Evolutionary conservation across 2,888 invertebrate genomes (phyloP), one percentile per base, ranked within the genome.

Genomic region (Nephrotoma appendiculata): DNA sequence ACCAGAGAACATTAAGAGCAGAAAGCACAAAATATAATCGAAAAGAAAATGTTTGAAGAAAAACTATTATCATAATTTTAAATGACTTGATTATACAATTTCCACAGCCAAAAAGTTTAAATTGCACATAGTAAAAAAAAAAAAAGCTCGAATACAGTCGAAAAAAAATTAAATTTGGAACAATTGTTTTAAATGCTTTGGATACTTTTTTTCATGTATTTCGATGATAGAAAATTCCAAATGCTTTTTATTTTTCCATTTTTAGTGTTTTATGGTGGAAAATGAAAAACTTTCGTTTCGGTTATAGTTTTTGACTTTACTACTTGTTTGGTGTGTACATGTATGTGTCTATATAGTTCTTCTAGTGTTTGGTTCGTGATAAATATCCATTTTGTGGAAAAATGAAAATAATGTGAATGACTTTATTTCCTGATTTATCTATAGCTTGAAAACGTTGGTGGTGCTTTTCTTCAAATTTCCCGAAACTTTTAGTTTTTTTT

Each of bases 11-110:
- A 84, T 84, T 84, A 42, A 84, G 43, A 84, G 31, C 71, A 71
- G 71, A 42, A 42, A 84, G 43, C 84, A 42, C 84, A 84, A 84
- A 84, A 84, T 42, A 31, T 31, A 84, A 84, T 84, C 43, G 84
- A 84, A 84, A 71, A 71, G 71, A 71, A 71, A 71, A 71, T 71
- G 71, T 71, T 84, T 84, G 84, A 84, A 84, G 84, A 84, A 84
- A 71, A 84, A 84, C 84, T 84, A 84, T 84, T 84, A 84, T 84
- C 84, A 84, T 84, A 84, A 84, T 84, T 84, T 42, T 84, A 84
- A 84, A 84, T 43, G 84, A 84, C 84, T 84, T 84, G 84, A 84
- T 84, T 84, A 84, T 84, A 84, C 84, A 84, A 84, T 84, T 84
- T 84, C 84, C 84, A 84, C 84, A 84, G 84, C 84, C 84, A 84